A percentile compares a stretch with the other conserved stretches of the same genome.
Conservation (phyloP, 2,888 invertebrate genomes). For the Ligdia adustata region DNA sequence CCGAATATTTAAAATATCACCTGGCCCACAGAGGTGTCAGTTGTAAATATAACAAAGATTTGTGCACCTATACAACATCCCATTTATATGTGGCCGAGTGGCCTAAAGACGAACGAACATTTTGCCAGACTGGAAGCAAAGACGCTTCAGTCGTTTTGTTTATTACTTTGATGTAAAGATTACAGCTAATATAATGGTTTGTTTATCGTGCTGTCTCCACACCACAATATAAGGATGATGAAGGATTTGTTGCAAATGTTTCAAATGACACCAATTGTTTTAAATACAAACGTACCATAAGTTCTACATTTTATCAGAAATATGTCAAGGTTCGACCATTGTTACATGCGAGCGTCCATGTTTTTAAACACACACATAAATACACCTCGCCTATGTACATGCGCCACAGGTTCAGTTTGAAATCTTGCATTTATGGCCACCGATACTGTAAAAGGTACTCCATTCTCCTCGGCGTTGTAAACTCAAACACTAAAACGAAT, state of each 20-base stretch:
- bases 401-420: constrained; percentile 13
- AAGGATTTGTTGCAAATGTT: constrained; percentile 6
- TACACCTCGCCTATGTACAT: background rate
- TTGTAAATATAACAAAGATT: too few species aligned
- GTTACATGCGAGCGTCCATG: constrained; percentile 19
- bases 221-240: background rate
- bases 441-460: constrained; percentile 36
- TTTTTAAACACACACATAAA: constrained; percentile 25
- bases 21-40: too few species aligned
- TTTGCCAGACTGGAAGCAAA: too few species aligned
- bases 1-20: too few species aligned
- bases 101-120: too few species aligned
- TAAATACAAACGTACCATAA: constrained; percentile 24
- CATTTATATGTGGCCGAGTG: too few species aligned
- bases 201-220: too few species aligned
- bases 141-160: too few species aligned
- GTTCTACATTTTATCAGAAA: constrained; percentile 39
- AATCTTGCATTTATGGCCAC: constrained; percentile 30
- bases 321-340: constrained; percentile 38
- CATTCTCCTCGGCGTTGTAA: constrained; percentile 39
- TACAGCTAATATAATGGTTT: too few species aligned
- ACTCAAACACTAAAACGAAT: constrained; percentile 44
- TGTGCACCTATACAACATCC: too few species aligned
- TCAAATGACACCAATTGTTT: constrained; percentile 18
- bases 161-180: too few species aligned